Base-by-base conservation (phyloP, 2,113 vertebrate genomes). In the Dolichotis patagonum region DNA sequence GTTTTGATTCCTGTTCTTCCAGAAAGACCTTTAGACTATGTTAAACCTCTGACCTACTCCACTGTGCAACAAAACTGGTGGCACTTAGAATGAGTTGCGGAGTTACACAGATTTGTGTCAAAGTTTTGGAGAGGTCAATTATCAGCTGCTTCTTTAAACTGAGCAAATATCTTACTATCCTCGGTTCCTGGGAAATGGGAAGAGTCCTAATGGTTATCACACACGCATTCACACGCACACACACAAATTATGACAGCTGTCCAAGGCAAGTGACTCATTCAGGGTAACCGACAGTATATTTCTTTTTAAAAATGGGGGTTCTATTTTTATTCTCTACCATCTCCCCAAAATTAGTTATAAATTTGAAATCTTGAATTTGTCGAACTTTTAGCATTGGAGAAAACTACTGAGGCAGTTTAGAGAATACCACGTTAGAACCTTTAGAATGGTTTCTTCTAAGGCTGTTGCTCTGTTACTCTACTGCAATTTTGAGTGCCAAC, bases 1-100 rank as follows among this genome's bases (percentile, higher is more conserved):
- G 32, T 52, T 80, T 81, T 93, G 22, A 69, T 54, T 88, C 86
- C 71, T 38, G n/a, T 88, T 90, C 77, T 89, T 95, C 93, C 78
- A 90, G 81, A 91, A 95, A 94, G 77, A 82, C 46, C 14, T 77
- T 80, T 26, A 93, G 88, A 90, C 38, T 65, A 32, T n/a, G 63
- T 69, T 87, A 92, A 92, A 75, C 56, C 80, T 84, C 67, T 63
- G 49, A 88, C 41, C 62, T 85, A 11, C 49, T 56, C 73, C 43
- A 20, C 12, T 9, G 28, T 35, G 73, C 13, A 30, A 22, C 8
- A 92, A 60, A 92, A 52, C 5, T 24, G 43, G 52, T 75, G 24
- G 56, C 26, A 16, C 14, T 65, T 62, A 56, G 78, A 69, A 69
- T 0, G 7, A 46, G 22, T 35, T 75, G 7, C 26, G 22, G 35